Evolutionary conservation across 2,797 vertebrate species (phyloP).

Genomic region (Ctenopoma multispine): DNA sequence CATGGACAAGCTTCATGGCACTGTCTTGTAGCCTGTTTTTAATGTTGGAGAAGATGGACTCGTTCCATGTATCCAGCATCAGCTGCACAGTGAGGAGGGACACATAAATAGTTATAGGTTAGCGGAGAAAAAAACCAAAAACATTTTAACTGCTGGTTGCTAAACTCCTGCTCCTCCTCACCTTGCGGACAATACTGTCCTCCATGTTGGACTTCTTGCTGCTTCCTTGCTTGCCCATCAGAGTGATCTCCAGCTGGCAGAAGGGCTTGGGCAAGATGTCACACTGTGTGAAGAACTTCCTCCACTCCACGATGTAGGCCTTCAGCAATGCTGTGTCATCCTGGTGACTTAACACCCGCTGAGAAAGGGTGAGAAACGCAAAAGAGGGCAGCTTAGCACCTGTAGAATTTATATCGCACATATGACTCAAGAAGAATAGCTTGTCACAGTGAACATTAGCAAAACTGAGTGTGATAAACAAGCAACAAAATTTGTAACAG

Average conservation of each 20-base stretch:
- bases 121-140: not conserved
- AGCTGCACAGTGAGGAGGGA: slow-evolving; percentile 78
- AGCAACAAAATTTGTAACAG: not conserved
- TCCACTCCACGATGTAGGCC: slow-evolving; percentile 97
- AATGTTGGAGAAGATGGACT: slow-evolving; percentile 99
- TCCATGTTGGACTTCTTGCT: slow-evolving; percentile 97
- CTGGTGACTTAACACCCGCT: slow-evolving; percentile 97
- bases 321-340: slow-evolving; percentile 96
- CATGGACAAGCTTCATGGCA: slow-evolving; percentile 97
- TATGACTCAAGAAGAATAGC: not conserved
- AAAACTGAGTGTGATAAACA: not conserved
- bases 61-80: slow-evolving; percentile 98
- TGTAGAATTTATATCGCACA: not conserved
- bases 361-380: slow-evolving; percentile 26
- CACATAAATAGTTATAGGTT: not conserved
- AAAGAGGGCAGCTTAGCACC: not conserved
- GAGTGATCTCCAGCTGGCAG: slow-evolving; percentile 95
- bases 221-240: slow-evolving; percentile 91
- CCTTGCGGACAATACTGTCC: slow-evolving; percentile 97
- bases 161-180: slow-evolving; percentile 64
- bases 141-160: not conserved
- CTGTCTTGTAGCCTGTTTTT: slow-evolving; percentile 97
- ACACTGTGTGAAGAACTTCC: slow-evolving; percentile 98
- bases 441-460: not conserved
- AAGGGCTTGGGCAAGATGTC: slow-evolving; percentile 97